Evolutionary conservation across 1,140 invertebrate species (phyloP).

Genomic region (Drosophila orosa): DNA sequence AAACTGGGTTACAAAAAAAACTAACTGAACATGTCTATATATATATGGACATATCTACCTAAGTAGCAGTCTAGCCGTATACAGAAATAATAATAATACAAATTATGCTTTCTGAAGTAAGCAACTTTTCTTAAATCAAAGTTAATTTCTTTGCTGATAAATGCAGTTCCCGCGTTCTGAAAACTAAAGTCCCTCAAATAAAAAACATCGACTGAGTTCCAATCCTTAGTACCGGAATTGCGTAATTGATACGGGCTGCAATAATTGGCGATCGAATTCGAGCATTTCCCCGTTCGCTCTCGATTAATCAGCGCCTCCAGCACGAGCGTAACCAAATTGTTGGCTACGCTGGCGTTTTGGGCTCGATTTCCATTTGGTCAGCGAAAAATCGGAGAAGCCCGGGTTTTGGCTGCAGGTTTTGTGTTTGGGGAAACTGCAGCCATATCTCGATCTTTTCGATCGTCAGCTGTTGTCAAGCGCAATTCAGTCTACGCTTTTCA

Average conservation of each 20-base stretch:
- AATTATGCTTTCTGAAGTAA: neutral
- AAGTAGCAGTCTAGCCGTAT: too few relatives aligned
- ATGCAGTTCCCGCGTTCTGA: neutral
- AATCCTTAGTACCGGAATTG: neutral
- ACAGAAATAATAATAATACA: neutral
- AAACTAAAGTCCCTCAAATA: neutral
- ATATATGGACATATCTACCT: too few relatives aligned
- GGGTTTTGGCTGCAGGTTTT: neutral
- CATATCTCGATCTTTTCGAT: slow-evolving; percentile 7
- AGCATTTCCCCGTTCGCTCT: slow-evolving; percentile 32
- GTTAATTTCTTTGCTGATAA: neutral
- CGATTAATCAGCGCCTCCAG: slow-evolving; percentile 17
- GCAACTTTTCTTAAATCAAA: neutral
- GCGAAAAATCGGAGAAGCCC: slow-evolving; percentile 37
- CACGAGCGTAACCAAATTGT: slow-evolving; percentile 23
- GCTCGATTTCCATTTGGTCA: slow-evolving; percentile 54
- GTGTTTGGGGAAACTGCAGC: neutral
- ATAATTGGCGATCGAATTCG: slow-evolving; percentile 26
- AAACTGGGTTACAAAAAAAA: neutral
- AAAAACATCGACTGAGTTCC: neutral
- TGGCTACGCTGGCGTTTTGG: slow-evolving; percentile 12
- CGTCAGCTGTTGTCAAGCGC: slow-evolving; percentile 61
- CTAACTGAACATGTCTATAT: too few relatives aligned
- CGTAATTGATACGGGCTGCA: neutral
- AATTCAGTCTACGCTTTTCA: slow-evolving; percentile 34